Evolutionary conservation across 2,888 invertebrate species (phyloP).

Genomic region (Volucella inflata): DNA sequence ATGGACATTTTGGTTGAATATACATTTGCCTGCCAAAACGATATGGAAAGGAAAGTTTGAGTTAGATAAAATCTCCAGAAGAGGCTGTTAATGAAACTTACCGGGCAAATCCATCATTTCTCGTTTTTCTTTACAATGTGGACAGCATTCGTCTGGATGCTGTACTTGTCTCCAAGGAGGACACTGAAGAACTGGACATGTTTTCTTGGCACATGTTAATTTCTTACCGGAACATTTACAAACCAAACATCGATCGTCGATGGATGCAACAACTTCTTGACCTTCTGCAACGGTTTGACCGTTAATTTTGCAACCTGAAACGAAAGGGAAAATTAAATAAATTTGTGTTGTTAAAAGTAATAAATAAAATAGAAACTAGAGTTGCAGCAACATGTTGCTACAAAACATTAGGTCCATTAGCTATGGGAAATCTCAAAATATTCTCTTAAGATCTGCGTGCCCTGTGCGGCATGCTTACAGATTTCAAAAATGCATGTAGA

Average conservation of each 20-base stretch:
- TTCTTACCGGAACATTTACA: conserved; percentile 90
- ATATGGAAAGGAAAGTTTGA: not conserved
- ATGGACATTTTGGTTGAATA: conserved; percentile 89
- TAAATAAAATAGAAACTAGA: no score
- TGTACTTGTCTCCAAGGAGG: conserved; percentile 88
- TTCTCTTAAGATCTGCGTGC: no score
- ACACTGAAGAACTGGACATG: conserved; percentile 95
- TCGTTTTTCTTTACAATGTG: conserved; percentile 83
- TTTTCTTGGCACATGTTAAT: conserved; percentile 91
- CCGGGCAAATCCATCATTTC: conserved; percentile 83
- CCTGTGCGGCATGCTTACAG: no score
- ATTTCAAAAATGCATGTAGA: no score
- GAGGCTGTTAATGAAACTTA: conserved; percentile 45
- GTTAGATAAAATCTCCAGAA: no score
- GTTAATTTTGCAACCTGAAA: conserved; percentile 91
- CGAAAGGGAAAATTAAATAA: conserved; percentile 17
- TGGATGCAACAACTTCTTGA: conserved; percentile 89
- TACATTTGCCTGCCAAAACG: conserved; percentile 85
- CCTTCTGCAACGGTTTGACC: conserved; percentile 92
- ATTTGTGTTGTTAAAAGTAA: not conserved
- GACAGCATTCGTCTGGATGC: conserved; percentile 92
- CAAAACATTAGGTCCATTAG: no score
- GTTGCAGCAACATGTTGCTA: no score
- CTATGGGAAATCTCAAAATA: no score
- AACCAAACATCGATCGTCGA: conserved; percentile 93